Conservation (phyloP, 2,113 vertebrate genomes). For the Rhineura floridana region DNA sequence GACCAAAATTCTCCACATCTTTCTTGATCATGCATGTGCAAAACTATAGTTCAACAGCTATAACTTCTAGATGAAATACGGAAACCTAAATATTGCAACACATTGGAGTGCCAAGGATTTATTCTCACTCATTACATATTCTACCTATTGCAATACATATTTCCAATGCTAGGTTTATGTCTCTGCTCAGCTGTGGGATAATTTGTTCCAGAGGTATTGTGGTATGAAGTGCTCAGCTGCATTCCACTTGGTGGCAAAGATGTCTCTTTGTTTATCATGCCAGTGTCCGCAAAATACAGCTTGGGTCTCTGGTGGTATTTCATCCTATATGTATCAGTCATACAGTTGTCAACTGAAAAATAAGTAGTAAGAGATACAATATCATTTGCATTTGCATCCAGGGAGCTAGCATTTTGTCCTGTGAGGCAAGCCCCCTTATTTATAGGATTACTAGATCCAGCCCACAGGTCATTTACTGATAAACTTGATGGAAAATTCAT, state of each 20-base stretch:
- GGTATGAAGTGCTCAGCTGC: constrained; percentile 69
- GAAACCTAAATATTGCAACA: constrained; percentile 8
- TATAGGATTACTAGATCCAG: constrained; percentile 38
- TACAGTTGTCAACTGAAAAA: constrained; percentile 94
- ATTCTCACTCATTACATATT: not conserved
- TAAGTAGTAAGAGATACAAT: constrained; percentile 86
- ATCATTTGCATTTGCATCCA: constrained; percentile 59
- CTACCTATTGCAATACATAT: constrained; percentile 67
- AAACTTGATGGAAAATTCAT: constrained; percentile 34
- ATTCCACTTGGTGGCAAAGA: constrained; percentile 76
- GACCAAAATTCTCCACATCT: constrained; percentile 61
- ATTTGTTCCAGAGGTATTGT: constrained; percentile 60
- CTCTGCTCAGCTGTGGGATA: constrained; percentile 66
- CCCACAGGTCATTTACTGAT: constrained; percentile 52
- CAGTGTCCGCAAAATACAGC: constrained; percentile 74
- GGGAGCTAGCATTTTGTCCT: constrained; percentile 28
- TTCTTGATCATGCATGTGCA: constrained; percentile 51
- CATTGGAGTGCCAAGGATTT: not conserved
- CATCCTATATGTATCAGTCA: constrained; percentile 95
- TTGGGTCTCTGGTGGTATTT: constrained; percentile 91
- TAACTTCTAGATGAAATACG: constrained; percentile 5
- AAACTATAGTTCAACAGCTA: not conserved
- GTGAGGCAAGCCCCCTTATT: constrained; percentile 49
- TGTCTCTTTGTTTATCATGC: constrained; percentile 69
- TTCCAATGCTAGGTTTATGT: constrained; percentile 76